phyloP scores from a whole-genome alignment of 2,797 vertebrate genomes.

The Brachyrhaphis roseni region DNA sequence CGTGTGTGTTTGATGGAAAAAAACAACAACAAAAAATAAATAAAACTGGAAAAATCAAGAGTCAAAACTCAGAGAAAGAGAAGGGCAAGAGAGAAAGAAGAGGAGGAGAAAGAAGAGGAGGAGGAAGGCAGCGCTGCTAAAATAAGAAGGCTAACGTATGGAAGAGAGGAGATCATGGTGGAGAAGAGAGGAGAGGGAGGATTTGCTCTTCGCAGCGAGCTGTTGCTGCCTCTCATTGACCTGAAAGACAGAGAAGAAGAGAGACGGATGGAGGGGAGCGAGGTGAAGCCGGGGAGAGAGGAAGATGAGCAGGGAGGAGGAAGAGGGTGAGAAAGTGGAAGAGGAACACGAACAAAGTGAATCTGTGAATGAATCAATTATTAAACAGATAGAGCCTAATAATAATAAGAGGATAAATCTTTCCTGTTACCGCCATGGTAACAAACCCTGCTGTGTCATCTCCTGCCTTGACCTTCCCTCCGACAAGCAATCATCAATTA shows the following conservation, averaged over 20 bases:
- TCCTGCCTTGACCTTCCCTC: slow-evolving; percentile 63
- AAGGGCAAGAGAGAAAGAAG: slow-evolving; percentile 52
- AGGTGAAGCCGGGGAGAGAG: slow-evolving; percentile 11
- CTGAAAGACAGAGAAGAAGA: slow-evolving; percentile 54
- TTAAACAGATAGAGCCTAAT: slow-evolving; percentile 56
- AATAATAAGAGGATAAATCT: slow-evolving; percentile 64
- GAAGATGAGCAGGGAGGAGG: slow-evolving; percentile 12
- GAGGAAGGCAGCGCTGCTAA: slow-evolving; percentile 60
- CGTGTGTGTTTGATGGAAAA: slow-evolving; percentile 23
- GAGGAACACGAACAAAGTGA: slow-evolving; percentile 57
- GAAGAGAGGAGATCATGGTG: slow-evolving; percentile 57
- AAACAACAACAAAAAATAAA: background rate
- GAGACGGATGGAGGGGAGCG: slow-evolving; percentile 26
- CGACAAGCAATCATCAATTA: slow-evolving; percentile 46
- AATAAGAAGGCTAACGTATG: slow-evolving; percentile 63
- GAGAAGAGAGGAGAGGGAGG: slow-evolving; percentile 38
- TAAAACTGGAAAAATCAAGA: slow-evolving; percentile 27
- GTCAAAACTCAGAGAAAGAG: slow-evolving; percentile 62
- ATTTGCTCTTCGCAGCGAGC: slow-evolving; percentile 44
- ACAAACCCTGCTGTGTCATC: slow-evolving; percentile 52
- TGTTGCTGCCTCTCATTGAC: slow-evolving; percentile 64
- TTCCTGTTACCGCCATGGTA: slow-evolving; percentile 57
- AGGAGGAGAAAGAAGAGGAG: slow-evolving; percentile 29
- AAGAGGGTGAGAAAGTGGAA: slow-evolving; percentile 12
- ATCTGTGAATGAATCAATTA: slow-evolving; percentile 66